Conservation (phyloP, 2,797 vertebrate species). For the Rhinophrynus dorsalis region DNA sequence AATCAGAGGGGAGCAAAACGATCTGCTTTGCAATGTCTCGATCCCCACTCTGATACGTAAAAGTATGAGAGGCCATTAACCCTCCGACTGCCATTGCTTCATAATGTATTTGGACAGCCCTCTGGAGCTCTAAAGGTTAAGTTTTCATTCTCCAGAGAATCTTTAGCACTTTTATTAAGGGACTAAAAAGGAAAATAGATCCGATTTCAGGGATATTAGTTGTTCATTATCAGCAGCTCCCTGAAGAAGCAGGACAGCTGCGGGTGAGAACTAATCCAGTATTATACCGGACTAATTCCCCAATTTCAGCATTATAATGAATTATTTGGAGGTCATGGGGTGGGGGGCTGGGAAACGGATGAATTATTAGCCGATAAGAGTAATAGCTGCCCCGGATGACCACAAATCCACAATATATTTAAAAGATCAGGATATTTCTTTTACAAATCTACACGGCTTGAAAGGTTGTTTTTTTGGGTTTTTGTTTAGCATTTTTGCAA, state of each 20-base stretch:
- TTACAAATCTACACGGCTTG: no score
- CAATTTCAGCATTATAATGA: not conserved
- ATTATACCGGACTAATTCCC: not conserved
- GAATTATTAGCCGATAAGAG: not conserved
- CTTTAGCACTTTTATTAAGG: not conserved
- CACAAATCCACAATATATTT: not conserved
- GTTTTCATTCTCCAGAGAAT: not conserved
- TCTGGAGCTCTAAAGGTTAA: no score
- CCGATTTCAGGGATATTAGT: not conserved
- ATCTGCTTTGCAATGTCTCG: no score
- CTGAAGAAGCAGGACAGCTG: not conserved
- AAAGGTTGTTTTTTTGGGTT: no score
- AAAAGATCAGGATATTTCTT: not conserved
- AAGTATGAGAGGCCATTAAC: no score
- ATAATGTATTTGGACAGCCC: no score
- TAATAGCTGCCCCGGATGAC: constrained; percentile 10
- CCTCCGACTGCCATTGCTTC: no score
- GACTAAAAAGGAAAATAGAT: not conserved
- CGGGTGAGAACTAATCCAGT: not conserved
- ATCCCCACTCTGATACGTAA: no score
- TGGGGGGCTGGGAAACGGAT: not conserved
- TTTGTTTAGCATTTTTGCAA: not conserved
- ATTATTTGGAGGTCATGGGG: not conserved
- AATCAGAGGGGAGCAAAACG: no score
- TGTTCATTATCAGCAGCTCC: not conserved